phyloP scores from a whole-genome alignment of 2,888 invertebrate genomes.

The Leucophenga montana region DNA sequence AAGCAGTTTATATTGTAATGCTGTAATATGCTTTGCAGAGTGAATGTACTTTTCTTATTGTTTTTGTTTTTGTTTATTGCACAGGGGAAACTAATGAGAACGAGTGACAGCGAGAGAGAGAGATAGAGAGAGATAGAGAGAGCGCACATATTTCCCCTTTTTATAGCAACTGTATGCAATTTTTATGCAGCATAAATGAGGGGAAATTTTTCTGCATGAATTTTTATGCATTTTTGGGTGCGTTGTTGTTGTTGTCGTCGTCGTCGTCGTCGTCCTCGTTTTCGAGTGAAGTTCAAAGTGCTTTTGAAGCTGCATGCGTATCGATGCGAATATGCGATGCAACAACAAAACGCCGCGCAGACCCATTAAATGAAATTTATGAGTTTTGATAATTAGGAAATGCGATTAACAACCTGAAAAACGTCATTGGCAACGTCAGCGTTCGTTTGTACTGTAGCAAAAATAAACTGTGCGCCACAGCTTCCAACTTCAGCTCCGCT shows the following conservation, averaged over 20 bases:
- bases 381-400: slow-evolving; percentile 56
- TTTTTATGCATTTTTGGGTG: not conserved
- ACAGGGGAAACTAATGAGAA: slow-evolving; percentile 9
- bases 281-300: slow-evolving; percentile 27
- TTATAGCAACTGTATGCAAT: slow-evolving; percentile 52
- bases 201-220: slow-evolving; percentile 45
- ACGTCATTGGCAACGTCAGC: slow-evolving; percentile 39
- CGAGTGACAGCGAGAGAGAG: too few relatives aligned
- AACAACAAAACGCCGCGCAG: slow-evolving; percentile 18
- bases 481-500: too few relatives aligned
- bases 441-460: not conserved
- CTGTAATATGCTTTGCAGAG: not conserved
- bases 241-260: not conserved
- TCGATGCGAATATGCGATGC: not conserved
- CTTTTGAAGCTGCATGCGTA: not conserved
- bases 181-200: slow-evolving; percentile 22
- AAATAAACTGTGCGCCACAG: too few relatives aligned
- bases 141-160: slow-evolving; percentile 46
- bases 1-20: slow-evolving; percentile 20
- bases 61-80: slow-evolving; percentile 12
- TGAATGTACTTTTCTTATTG: slow-evolving; percentile 5
- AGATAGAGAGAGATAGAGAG: too few relatives aligned
- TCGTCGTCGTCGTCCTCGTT: not conserved
- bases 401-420: slow-evolving; percentile 48
- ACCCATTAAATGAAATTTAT: slow-evolving; percentile 45